Evolutionary conservation across 2,888 invertebrate species (phyloP), one percentile per base, ranked within the genome.

Genomic region (Venusia cambrica): DNA sequence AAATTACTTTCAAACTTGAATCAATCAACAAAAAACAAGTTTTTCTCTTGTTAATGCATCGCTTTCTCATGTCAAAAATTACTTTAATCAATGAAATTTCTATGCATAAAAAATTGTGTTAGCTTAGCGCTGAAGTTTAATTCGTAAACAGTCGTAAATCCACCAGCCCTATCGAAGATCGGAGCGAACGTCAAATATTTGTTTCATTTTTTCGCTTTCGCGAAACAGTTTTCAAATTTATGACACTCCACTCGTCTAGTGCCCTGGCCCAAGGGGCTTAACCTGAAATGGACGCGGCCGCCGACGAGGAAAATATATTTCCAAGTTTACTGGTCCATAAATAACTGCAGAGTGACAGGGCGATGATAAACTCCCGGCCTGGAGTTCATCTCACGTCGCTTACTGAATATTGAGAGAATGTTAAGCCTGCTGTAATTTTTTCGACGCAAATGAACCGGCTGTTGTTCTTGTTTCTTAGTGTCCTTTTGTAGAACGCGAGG

Each of bases 301-400:
- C 65, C 72, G 69, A 67, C 66, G 78, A 73, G 75, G 74, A 84
- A 84, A 81, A 85, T 85, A 84, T 84, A 85, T 87, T 83, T 87
- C 73, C 80, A 80, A 83, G 85, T 85, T 85, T 81, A 85, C 85
- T 84, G 80, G 75, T 68, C 73, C 81, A 85, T 85, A 87, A 87
- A 87, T 87, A 85, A 84, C 79, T 54, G 73, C 67, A 69, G 81
- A 85, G 84, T 87, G 85, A 85, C 85, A 78, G 78, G 61, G 70
- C 73, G 83, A 84, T 85, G 85, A 87, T 85, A 84, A 83, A 84
- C 81, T 79, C 73, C 57, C 64, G 57, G 61, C 66, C 73, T 69
- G 64, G 77, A 78, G 81, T 80, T 78, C 79, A 79, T 81, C 78
- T 74, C 74, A 61, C 68, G 59, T 74, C 75, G 68, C 69, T 77